phyloP scores from a whole-genome alignment of 64 coral and sea anemone species.

The Trachythela sp. region DNA sequence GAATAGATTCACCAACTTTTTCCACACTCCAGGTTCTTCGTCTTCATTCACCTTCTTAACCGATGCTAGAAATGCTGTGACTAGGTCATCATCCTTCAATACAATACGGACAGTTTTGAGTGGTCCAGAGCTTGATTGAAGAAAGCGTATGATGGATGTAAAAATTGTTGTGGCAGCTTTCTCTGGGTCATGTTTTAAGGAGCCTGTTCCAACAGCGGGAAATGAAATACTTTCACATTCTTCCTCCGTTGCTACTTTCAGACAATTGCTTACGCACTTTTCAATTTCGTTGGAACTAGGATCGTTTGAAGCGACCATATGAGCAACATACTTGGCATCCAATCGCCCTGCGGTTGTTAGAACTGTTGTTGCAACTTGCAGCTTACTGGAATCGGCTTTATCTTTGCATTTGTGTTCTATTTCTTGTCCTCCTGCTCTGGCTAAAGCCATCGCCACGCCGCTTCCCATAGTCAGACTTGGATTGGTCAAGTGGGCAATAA shows the following conservation, averaged over 20 bases:
- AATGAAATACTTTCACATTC: not conserved
- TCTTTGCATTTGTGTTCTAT: conserved; percentile 14
- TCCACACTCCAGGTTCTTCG: not conserved
- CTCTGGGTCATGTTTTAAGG: not conserved
- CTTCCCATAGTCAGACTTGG: not conserved
- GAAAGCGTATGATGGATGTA: not conserved
- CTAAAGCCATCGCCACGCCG: not conserved
- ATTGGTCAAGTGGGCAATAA: conserved; percentile 24
- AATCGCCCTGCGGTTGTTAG: not conserved
- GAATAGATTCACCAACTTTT: not conserved
- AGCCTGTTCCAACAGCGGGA: not conserved
- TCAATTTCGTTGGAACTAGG: not conserved
- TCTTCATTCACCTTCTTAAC: not conserved
- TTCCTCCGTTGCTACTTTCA: not conserved
- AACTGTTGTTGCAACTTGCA: not conserved
- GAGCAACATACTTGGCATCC: not conserved
- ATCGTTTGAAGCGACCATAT: not conserved
- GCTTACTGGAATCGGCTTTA: not conserved
- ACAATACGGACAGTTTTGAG: not conserved
- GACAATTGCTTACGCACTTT: not conserved
- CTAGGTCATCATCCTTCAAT: not conserved
- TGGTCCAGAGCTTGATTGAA: not conserved
- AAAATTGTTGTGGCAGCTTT: not conserved
- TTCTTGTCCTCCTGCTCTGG: not conserved
- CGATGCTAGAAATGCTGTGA: not conserved